phyloP scores from a whole-genome alignment of 1,140 invertebrate genomes.

The Samia ricini region DNA sequence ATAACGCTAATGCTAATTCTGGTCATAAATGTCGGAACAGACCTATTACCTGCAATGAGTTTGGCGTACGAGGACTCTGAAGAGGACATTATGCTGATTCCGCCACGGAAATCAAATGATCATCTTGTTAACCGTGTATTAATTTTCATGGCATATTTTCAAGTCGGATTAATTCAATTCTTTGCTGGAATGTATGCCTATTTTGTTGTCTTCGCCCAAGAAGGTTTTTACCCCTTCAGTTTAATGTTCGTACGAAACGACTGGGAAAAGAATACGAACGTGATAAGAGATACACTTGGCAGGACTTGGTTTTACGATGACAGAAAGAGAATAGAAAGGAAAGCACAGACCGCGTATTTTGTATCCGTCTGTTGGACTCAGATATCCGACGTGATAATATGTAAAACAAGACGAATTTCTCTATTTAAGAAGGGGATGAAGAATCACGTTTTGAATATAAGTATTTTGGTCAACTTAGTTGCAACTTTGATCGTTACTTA shows the following conservation, averaged over 20 bases:
- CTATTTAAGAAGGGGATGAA: constrained; percentile 88
- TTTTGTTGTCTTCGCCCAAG: constrained; percentile 91
- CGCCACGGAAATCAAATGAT: constrained; percentile 87
- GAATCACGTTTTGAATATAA: constrained; percentile 85
- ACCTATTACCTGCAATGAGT: constrained; percentile 90
- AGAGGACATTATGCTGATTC: constrained; percentile 92
- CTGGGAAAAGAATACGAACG: constrained; percentile 86
- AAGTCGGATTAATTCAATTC: constrained; percentile 93
- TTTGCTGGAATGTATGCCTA: constrained; percentile 92
- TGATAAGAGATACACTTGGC: constrained; percentile 88
- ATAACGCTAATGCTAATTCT: constrained; percentile 91
- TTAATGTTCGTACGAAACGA: constrained; percentile 81
- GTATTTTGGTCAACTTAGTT: constrained; percentile 82
- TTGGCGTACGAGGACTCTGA: constrained; percentile 93
- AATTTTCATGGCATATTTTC: constrained; percentile 88
- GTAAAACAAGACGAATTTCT: constrained; percentile 88
- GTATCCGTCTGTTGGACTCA: constrained; percentile 89
- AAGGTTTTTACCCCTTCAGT: constrained; percentile 85
- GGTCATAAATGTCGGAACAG: constrained; percentile 94
- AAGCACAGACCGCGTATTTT: constrained; percentile 90
- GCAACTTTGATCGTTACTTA: constrained; percentile 84
- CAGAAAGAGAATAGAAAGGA: constrained; percentile 85
- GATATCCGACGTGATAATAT: constrained; percentile 89
- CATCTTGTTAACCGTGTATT: constrained; percentile 89
- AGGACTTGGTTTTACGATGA: constrained; percentile 85